Evolutionary conservation across 2,888 invertebrate species (phyloP).

Genomic region (Caenorhabditis virilis): DNA sequence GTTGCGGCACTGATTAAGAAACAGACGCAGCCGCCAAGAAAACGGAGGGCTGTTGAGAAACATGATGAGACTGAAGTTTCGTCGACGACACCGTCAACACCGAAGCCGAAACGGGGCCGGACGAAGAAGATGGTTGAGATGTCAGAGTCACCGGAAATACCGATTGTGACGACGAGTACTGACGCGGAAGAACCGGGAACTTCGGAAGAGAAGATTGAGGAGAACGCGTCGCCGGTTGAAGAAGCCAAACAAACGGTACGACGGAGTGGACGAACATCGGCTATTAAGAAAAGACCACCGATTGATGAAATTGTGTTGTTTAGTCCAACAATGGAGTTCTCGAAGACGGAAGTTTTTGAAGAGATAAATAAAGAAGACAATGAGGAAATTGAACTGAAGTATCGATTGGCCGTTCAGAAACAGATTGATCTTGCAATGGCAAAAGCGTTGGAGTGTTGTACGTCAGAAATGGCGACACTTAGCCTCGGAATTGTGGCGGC

Average conservation of each 20-base stretch:
- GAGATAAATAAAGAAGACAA: background rate
- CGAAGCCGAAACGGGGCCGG: slow-evolving; percentile 1
- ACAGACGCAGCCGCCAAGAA: slow-evolving; percentile 4
- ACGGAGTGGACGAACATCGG: no score
- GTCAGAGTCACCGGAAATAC: slow-evolving; percentile 6
- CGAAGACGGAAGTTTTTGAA: no score
- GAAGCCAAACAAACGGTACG: slow-evolving; percentile 2
- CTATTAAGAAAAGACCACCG: no score
- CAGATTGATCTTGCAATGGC: slow-evolving; percentile 15
- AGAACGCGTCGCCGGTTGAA: background rate
- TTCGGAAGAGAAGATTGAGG: slow-evolving; percentile 10
- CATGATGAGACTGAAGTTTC: slow-evolving; percentile 15
- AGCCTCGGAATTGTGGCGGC: slow-evolving; percentile 5
- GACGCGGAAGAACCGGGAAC: slow-evolving; percentile 17
- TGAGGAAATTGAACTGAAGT: slow-evolving; percentile 8
- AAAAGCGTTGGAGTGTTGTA: slow-evolving; percentile 7
- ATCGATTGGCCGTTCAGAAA: slow-evolving; percentile 20
- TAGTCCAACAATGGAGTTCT: no score
- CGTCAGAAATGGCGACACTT: slow-evolving; percentile 9
- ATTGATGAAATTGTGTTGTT: no score
- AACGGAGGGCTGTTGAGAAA: background rate
- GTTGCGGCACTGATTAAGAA: slow-evolving; percentile 37
- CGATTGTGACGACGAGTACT: slow-evolving; percentile 23
- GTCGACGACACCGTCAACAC: slow-evolving; percentile 19
- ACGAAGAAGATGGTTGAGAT: background rate